A percentile compares a stretch with the other conserved stretches of the same genome.
phyloP scores from a whole-genome alignment of 2,888 invertebrate genomes.

The Drosophila fulvimacula region DNA sequence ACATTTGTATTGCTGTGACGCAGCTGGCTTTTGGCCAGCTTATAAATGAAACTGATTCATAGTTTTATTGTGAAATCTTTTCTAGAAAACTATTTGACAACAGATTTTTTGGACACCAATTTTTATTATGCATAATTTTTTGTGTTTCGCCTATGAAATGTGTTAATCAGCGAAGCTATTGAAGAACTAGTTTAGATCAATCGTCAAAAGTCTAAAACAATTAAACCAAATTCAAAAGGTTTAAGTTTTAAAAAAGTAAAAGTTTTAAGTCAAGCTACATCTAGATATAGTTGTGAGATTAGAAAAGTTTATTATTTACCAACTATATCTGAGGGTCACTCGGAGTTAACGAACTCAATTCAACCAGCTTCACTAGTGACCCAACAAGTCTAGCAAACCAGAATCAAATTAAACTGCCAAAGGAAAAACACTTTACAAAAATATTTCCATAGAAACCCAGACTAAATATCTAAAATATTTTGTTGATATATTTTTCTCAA shows the following conservation, averaged over 20 bases:
- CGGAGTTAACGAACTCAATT: neutral
- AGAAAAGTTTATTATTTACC: neutral
- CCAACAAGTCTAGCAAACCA: neutral
- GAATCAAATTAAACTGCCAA: neutral
- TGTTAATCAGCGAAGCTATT: neutral
- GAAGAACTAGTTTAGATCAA: neutral
- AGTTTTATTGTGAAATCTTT: slow-evolving; percentile 30
- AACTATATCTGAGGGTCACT: neutral
- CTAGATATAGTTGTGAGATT: neutral
- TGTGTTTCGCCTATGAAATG: neutral
- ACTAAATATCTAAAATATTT: no score
- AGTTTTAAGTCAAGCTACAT: neutral
- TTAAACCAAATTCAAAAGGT: neutral
- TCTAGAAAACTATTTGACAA: slow-evolving; percentile 7
- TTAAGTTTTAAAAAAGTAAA: neutral
- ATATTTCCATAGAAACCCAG: no score
- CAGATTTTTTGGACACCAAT: neutral
- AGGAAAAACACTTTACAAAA: neutral
- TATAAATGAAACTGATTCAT: slow-evolving; percentile 37
- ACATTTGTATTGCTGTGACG: slow-evolving; percentile 26
- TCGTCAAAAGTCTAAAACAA: neutral
- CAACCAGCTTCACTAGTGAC: neutral
- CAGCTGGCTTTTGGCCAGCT: neutral
- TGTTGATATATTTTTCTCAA: neutral
- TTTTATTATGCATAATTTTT: slow-evolving; percentile 10